Evolutionary conservation across 37 sponge, comb jelly and placozoan genomes (phyloP), one percentile per base, ranked within the genome.

Genomic region (Haliclona indistincta): DNA sequence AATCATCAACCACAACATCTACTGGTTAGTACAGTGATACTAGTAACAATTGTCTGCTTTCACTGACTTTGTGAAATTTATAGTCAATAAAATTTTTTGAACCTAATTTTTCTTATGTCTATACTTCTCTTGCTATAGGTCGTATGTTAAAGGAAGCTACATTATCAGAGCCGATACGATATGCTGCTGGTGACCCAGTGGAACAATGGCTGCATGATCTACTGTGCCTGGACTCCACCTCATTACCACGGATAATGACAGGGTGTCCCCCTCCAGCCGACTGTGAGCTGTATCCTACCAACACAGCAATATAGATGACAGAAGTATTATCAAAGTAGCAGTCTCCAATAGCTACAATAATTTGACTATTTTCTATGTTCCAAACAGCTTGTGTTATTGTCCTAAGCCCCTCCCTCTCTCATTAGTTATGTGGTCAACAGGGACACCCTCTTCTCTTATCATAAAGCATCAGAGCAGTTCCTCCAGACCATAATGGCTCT

Each of bases 131-230:
- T 29, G 56, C 34, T 54, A 33, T 11, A 76, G 95, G 91, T 0
- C 95, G 97, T 60, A 44, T 76, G 17, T 71, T 97, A 19, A 62
- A 63, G 3, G 95, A 97, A 75, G 62, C 92, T 37, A 78, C 85
- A 2, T 69, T 97, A 33, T 63, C 81, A n/a, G 93, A 95, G 60
- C 95, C 99, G 3, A 95, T 97, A 35, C 75, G 99, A 29, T 97
- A 97, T 69, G 74, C 77, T 0, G 51, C 67, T 34, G 85, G 81
- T 30, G 99, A 97, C 70, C 71, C 74, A 2, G 84, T 97, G 44
- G 99, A 97, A 67, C 47, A 68, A 30, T 97, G 99, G 99, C 80
- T 97, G n/a, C 79, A 97, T 64, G 70, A 83, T 40, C 81, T 97
- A 52, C 85, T 97, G 7, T 97, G 99, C 74, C 82, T 97, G 28